These are phyloP conservation scores for Geococcyx californianus DNA, from an alignment of 2,113 vertebrate genomes.

Conservation along the genomic window DNA sequence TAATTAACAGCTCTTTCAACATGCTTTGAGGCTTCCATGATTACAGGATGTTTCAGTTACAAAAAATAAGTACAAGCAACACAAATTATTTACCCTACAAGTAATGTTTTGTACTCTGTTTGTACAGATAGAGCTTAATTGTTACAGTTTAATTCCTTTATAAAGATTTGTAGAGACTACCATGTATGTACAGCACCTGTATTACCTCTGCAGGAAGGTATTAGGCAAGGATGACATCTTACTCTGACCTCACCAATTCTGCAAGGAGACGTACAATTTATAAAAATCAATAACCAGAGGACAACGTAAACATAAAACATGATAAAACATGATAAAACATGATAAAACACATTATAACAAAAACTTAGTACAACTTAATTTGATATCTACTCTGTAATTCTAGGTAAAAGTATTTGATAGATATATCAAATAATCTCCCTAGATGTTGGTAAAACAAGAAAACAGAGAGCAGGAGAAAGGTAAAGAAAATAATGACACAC, in stretches of 20 bases:
- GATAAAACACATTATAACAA: background rate
- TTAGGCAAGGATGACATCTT: background rate
- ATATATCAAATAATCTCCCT: background rate
- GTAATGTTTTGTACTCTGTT: background rate
- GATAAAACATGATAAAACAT: background rate
- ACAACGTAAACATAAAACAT: background rate
- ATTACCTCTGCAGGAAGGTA: background rate
- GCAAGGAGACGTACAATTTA: background rate
- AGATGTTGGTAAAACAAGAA: background rate
- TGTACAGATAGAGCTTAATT: background rate
- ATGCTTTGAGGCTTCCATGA: background rate
- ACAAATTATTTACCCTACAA: background rate
- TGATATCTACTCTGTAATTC: background rate
- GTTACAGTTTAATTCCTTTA: background rate
- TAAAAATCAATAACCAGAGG: background rate
- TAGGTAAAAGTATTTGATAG: background rate
- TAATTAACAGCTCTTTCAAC: background rate
- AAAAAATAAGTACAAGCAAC: background rate
- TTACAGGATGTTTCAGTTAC: background rate
- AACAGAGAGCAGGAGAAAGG: background rate
- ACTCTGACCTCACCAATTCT: background rate
- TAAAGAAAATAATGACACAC: background rate
- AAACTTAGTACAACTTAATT: background rate
- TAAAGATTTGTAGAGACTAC: background rate
- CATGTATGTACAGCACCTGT: background rate